Base-by-base conservation (phyloP, 2,113 vertebrate species). In the Lagopus muta region DNA sequence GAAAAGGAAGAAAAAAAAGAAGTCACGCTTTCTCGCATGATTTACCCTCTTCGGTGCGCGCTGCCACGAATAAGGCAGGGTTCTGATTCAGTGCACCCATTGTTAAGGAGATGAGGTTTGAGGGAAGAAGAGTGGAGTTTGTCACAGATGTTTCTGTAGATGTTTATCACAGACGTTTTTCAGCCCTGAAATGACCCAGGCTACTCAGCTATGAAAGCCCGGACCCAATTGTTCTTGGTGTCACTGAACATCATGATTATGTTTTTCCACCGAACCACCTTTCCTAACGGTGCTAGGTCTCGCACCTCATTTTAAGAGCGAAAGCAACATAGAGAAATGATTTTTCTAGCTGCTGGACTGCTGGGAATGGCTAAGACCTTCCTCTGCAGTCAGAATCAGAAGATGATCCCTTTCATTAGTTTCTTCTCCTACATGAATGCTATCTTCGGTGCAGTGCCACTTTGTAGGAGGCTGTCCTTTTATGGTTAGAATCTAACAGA, bases 251-350 rank as follows among this genome's bases (percentile, higher is more conserved):
- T 34, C 27, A 4, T 0, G 0, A 2, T 27, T 6, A 24, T 0
- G 0, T 38, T 73, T 34, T 69, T 40, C 64, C 6, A 1, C 73
- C 15, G 30, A 11, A 61, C 38, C 42, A 30, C 70, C 21, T 88
- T 8, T 1, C 36, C 0, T 0, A 4, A 22, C 3, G 1, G 0
- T 0, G 5, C 30, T 40, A 19, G 10, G 11, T 40, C 38, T 40
- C 38, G 8, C 6, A 57, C 16, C 10, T 8, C 48, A 34, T 57
- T 67, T 81, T 77, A 27, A 52, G 66, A 11, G 18, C 62, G 58
- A 90, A 74, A 40, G 21, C 30, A 45, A 13, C 16, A 20, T 6
- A 13, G 1, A 2, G 4, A 60, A 42, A 6, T 2, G 3, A 24
- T 70, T 80, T 62, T 67, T 38, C 32, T 86, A 42, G 30, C 45